phyloP scores from a whole-genome alignment of 2,888 invertebrate species.

The Orchesellides sinensis region DNA sequence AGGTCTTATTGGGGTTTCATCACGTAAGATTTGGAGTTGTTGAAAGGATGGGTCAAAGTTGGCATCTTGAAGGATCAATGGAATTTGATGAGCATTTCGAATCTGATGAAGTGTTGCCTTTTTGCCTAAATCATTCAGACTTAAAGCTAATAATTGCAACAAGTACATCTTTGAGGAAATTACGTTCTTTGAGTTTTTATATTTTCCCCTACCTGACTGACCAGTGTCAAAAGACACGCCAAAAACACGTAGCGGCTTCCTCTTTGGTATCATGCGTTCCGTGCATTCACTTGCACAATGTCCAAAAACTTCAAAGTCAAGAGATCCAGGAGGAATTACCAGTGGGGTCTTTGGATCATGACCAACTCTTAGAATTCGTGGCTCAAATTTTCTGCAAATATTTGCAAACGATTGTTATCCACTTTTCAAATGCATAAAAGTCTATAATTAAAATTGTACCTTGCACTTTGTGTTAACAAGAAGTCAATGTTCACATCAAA shows the following conservation, averaged over 20 bases:
- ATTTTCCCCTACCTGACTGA: constrained; percentile 1
- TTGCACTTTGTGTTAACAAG: constrained; percentile 38
- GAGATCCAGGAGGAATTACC: constrained; percentile 30
- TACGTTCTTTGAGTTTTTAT: too few relatives aligned
- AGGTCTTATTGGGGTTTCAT: constrained; percentile 42
- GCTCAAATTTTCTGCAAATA: constrained; percentile 42
- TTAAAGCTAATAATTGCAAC: not conserved
- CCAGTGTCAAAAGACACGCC: constrained; percentile 60
- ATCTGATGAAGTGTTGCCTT: constrained; percentile 43
- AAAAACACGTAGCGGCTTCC: constrained; percentile 39
- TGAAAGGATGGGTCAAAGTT: constrained; percentile 37
- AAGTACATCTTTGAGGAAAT: too few relatives aligned
- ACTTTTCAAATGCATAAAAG: not conserved
- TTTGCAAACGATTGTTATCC: not conserved
- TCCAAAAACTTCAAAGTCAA: constrained; percentile 43
- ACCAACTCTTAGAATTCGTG: constrained; percentile 46
- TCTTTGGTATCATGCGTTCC: constrained; percentile 17
- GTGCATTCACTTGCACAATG: constrained; percentile 57
- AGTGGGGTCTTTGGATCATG: constrained; percentile 28
- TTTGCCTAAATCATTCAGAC: constrained; percentile 29
- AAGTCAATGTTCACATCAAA: constrained; percentile 43
- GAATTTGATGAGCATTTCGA: constrained; percentile 54
- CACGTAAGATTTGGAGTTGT: constrained; percentile 41
- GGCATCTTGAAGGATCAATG: constrained; percentile 23
- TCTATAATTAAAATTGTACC: constrained; percentile 13